Percentiles rank a stretch among this genome's conserved stretches.
These are phyloP conservation scores for Heliconius congener DNA, from an alignment of 1,140 invertebrate genomes.

Conservation along the genomic window DNA sequence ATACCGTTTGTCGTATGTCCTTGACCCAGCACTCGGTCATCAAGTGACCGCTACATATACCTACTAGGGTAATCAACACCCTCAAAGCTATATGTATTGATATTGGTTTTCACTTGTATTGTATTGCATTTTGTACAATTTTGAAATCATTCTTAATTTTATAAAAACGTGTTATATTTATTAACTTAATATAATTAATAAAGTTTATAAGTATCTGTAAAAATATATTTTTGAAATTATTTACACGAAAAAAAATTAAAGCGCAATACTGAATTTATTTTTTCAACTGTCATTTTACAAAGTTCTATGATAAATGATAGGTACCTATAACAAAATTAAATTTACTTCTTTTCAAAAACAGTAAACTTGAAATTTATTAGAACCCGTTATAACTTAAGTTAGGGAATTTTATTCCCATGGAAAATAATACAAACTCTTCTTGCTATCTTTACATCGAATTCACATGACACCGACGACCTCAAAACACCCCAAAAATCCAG, in stretches of 20 bases:
- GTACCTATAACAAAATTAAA: background rate
- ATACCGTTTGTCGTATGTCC: slow-evolving; percentile 10
- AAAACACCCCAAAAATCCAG: slow-evolving; percentile 26
- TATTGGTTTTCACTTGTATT: too few relatives aligned
- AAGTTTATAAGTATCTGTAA: background rate
- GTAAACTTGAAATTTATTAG: background rate
- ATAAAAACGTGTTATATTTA: too few relatives aligned
- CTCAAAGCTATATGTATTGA: too few relatives aligned
- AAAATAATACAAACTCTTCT: background rate
- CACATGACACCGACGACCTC: slow-evolving; percentile 27
- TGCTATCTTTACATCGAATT: slow-evolving; percentile 9
- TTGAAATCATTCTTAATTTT: too few relatives aligned
- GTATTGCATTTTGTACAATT: too few relatives aligned
- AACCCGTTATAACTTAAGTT: background rate
- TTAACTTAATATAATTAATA: too few relatives aligned
- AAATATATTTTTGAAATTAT: background rate
- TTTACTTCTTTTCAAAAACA: background rate
- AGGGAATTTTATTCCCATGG: slow-evolving; percentile 3
- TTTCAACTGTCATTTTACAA: background rate
- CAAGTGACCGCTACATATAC: slow-evolving; percentile 7
- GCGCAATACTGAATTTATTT: background rate
- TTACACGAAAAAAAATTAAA: background rate
- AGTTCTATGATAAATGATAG: background rate
- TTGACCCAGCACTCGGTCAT: slow-evolving; percentile 7
- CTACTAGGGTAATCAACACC: background rate